Evolutionary conservation across 1,140 invertebrate species (phyloP).

Genomic region (Zaprionus inermis): DNA sequence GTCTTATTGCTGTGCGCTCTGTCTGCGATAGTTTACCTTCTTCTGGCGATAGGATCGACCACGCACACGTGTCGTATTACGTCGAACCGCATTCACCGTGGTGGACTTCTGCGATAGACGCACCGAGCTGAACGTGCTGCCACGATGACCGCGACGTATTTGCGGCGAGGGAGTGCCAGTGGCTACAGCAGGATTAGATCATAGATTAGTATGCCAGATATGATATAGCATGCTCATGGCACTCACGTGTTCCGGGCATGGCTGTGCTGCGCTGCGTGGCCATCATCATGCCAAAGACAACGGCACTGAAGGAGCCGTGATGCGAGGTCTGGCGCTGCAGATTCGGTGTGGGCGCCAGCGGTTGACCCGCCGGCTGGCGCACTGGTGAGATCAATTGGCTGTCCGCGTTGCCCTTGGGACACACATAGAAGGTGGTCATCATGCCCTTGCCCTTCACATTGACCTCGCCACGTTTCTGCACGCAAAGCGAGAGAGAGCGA

Average conservation of each 20-base stretch:
- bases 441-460: constrained; percentile 97
- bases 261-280: constrained; percentile 88
- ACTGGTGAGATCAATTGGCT: constrained; percentile 83
- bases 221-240: background rate
- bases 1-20: no score
- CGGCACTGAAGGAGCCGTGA: constrained; percentile 92
- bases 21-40: constrained; percentile 57
- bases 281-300: constrained; percentile 94
- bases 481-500: background rate
- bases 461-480: constrained; percentile 91
- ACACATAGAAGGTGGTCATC: constrained; percentile 97
- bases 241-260: constrained; percentile 85
- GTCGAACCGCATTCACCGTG: constrained; percentile 84
- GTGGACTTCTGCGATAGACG: constrained; percentile 84
- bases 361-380: constrained; percentile 75
- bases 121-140: constrained; percentile 85
- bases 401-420: constrained; percentile 86
- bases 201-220: background rate
- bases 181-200: constrained; percentile 40
- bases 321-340: constrained; percentile 89
- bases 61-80: constrained; percentile 85
- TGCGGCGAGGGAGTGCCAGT: constrained; percentile 84
- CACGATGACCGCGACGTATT: constrained; percentile 79
- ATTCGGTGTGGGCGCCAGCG: constrained; percentile 76
- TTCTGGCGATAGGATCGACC: constrained; percentile 83